Conservation (phyloP, 2,113 vertebrate genomes). For the Microtus pennsylvanicus region DNA sequence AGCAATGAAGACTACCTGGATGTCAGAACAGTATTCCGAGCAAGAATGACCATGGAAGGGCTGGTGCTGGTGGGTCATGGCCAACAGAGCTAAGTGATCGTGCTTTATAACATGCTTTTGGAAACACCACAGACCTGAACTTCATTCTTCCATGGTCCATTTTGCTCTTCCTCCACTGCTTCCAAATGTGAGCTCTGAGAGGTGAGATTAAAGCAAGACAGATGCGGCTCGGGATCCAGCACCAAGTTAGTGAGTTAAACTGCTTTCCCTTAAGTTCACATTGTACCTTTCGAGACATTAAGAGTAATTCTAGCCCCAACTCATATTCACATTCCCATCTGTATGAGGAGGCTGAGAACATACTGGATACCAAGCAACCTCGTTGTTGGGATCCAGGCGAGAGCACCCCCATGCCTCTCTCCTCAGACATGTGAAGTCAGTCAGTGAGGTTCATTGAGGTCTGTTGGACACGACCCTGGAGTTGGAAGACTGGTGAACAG, state of each 20-base stretch:
- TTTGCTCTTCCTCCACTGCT: background rate
- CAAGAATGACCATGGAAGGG: background rate
- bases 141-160: background rate
- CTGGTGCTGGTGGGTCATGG: background rate
- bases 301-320: slow-evolving; percentile 31
- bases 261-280: slow-evolving; percentile 48
- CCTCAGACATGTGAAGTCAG: background rate
- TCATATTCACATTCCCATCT: background rate
- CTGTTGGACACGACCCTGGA: background rate
- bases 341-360: background rate
- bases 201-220: slow-evolving; percentile 33
- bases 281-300: slow-evolving; percentile 17
- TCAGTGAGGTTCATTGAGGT: slow-evolving; percentile 29
- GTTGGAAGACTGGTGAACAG: background rate
- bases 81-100: background rate
- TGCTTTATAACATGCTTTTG: background rate
- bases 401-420: background rate
- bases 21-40: background rate
- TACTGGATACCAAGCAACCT: background rate
- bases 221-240: background rate
- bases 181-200: background rate
- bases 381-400: background rate
- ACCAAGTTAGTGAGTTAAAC: background rate
- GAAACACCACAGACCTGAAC: background rate
- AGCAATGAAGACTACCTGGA: background rate